These are phyloP conservation scores for Pachyseris speciosa DNA, from an alignment of 64 coral and sea anemone species.

Conservation along the genomic window DNA sequence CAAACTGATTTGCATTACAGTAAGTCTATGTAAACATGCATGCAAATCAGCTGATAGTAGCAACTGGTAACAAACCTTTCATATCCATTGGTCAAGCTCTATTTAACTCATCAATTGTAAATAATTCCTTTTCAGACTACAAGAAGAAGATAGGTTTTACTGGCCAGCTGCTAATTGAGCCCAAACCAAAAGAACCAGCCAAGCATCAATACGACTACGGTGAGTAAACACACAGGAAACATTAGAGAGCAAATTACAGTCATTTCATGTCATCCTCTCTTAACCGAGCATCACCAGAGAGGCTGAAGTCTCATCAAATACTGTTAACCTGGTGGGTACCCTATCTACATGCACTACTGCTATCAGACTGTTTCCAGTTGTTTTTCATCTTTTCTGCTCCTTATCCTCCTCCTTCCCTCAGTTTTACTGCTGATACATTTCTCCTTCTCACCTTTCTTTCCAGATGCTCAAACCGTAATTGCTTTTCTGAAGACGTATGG, in stretches of 20 bases:
- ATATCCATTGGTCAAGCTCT: too few species aligned
- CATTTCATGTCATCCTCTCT: too few species aligned
- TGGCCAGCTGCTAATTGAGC: constrained; percentile 88
- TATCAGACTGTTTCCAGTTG: background rate
- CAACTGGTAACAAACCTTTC: too few species aligned
- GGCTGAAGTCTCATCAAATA: too few species aligned
- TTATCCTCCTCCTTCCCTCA: background rate
- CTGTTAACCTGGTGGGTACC: too few species aligned
- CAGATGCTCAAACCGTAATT: constrained; percentile 93
- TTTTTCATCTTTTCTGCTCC: background rate
- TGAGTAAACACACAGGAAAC: constrained; percentile 4
- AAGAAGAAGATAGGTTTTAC: constrained; percentile 89
- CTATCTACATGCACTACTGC: too few species aligned
- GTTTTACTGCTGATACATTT: background rate
- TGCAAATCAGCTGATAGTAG: too few species aligned
- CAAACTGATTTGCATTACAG: too few species aligned
- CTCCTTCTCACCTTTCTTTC: background rate
- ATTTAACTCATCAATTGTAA: background rate
- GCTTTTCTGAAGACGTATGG: constrained; percentile 90
- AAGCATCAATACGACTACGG: constrained; percentile 96
- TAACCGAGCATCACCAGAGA: too few species aligned
- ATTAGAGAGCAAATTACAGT: too few species aligned
- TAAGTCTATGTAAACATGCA: too few species aligned
- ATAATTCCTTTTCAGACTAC: constrained; percentile 56
- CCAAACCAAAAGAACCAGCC: constrained; percentile 91